Percentiles rank a stretch among this genome's conserved stretches.
These are phyloP conservation scores for Elachura formosa DNA, from an alignment of 2,113 vertebrate species.

Conservation along the genomic window DNA sequence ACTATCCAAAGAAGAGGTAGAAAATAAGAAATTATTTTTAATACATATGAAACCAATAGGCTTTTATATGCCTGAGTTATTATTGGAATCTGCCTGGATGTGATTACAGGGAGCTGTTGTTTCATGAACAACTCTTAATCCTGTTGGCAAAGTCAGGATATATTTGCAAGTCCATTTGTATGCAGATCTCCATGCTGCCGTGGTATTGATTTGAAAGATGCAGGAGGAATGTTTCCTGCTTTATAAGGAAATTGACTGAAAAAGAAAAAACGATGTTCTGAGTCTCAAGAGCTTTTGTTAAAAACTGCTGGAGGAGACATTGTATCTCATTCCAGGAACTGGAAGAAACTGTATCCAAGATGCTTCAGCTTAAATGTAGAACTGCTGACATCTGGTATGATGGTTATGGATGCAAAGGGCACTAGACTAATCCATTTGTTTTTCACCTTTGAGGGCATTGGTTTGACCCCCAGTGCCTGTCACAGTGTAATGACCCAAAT, in stretches of 20 bases:
- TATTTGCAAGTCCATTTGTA: slow-evolving; percentile 52
- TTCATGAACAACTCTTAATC: slow-evolving; percentile 64
- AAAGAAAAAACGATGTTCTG: background rate
- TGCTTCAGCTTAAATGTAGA: background rate
- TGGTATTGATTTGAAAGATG: slow-evolving; percentile 59
- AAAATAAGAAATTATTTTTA: slow-evolving; percentile 55
- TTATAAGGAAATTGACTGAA: slow-evolving; percentile 6
- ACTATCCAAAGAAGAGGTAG: slow-evolving; percentile 11
- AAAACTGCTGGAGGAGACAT: background rate
- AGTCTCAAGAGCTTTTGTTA: slow-evolving; percentile 2
- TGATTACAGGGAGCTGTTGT: slow-evolving; percentile 61
- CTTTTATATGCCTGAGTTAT: slow-evolving; percentile 51
- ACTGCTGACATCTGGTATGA: background rate
- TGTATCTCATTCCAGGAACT: background rate
- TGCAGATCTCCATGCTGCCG: slow-evolving; percentile 45
- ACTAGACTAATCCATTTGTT: background rate
- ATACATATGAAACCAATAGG: slow-evolving; percentile 41
- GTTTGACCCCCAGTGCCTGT: background rate
- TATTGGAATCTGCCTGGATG: slow-evolving; percentile 56
- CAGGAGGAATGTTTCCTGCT: slow-evolving; percentile 8
- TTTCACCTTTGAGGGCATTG: background rate
- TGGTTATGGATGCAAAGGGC: background rate
- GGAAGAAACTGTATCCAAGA: background rate
- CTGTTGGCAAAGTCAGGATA: slow-evolving; percentile 40
- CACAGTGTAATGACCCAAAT: background rate